Evolutionary conservation across 2,113 vertebrate species (phyloP).

Genomic region (Melanotaenia duboulayi): DNA sequence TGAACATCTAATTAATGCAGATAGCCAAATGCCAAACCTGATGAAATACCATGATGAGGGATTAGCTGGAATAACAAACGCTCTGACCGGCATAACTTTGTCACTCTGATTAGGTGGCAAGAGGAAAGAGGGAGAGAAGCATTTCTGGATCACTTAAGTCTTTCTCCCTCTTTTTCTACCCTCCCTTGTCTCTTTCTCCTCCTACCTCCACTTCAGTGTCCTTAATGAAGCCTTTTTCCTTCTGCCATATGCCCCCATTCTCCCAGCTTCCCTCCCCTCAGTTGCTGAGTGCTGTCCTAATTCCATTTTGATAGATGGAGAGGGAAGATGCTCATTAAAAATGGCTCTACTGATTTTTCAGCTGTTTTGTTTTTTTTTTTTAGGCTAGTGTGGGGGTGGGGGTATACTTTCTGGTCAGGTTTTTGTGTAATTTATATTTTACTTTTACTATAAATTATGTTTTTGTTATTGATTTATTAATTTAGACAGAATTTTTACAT

Average conservation of each 20-base stretch:
- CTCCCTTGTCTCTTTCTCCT: conserved; percentile 4
- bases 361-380: conserved; percentile 11
- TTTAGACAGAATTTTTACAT: not conserved
- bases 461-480: not conserved
- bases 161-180: not conserved
- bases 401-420: conserved; percentile 29
- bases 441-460: not conserved
- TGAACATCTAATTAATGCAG: conserved; percentile 74
- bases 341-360: conserved; percentile 65
- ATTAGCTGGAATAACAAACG: conserved; percentile 76
- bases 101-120: conserved; percentile 65
- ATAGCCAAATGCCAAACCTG: conserved; percentile 78
- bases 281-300: conserved; percentile 63
- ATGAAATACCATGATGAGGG: conserved; percentile 72
- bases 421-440: not conserved
- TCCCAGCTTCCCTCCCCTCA: conserved; percentile 49
- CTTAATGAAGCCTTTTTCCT: conserved; percentile 73
- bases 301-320: conserved; percentile 73
- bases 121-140: conserved; percentile 8
- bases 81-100: conserved; percentile 69
- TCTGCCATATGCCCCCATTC: conserved; percentile 57
- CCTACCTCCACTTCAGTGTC: conserved; percentile 52
- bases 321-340: conserved; percentile 71
- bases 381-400: conserved; percentile 14
- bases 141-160: conserved; percentile 57